Conservation (phyloP, 2,797 vertebrate genomes). For the Trichosurus vulpecula region DNA sequence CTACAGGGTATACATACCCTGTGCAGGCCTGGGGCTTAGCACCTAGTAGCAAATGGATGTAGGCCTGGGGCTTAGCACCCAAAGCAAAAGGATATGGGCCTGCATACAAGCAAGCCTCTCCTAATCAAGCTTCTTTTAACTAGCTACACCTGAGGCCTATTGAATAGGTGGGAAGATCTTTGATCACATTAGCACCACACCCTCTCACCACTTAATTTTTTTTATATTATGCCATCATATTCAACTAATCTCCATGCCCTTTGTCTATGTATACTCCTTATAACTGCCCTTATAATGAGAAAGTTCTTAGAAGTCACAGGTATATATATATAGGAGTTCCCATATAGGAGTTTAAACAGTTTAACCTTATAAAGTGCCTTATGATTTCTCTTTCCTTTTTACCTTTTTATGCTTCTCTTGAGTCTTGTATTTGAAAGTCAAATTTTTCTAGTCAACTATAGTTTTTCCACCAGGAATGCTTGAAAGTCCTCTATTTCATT, state of each 20-base stretch:
- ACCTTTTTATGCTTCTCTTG: neutral
- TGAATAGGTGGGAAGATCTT: too few relatives aligned
- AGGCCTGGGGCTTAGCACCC: too few relatives aligned
- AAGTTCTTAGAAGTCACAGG: neutral
- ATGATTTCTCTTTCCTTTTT: neutral
- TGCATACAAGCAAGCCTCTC: too few relatives aligned
- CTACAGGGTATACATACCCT: too few relatives aligned
- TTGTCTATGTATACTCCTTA: neutral
- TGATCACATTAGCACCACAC: too few relatives aligned
- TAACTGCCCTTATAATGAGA: neutral
- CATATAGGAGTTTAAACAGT: neutral
- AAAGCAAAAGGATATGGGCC: too few relatives aligned
- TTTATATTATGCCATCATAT: neutral
- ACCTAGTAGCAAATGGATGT: too few relatives aligned
- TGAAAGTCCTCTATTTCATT: neutral
- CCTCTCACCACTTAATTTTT: neutral
- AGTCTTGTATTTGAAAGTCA: neutral
- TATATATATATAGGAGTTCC: too few relatives aligned
- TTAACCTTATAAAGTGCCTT: neutral
- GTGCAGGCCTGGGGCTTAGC: too few relatives aligned
- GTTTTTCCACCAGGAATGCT: neutral
- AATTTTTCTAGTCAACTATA: neutral
- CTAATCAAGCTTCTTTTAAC: too few relatives aligned
- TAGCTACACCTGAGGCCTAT: too few relatives aligned
- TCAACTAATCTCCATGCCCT: neutral